phyloP scores from a whole-genome alignment of 2,113 vertebrate genomes.

The Cepphus grylle region DNA sequence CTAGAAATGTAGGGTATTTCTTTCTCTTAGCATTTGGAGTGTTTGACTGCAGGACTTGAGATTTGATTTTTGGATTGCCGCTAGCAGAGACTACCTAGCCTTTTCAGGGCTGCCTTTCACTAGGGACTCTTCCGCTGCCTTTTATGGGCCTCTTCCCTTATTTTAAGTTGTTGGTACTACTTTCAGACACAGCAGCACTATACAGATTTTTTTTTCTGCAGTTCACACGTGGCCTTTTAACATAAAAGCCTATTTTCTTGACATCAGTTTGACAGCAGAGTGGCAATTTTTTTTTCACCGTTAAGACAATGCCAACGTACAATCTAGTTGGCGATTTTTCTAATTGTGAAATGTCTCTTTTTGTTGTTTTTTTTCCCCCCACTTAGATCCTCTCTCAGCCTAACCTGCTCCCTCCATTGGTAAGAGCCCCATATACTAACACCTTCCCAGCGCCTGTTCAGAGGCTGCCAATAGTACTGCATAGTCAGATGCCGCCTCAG shows the following conservation, averaged over 20 bases:
- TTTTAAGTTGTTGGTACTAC: background rate
- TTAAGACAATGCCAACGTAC: constrained; percentile 50
- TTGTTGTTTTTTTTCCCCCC: constrained; percentile 72
- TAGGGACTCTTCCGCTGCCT: background rate
- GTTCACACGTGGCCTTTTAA: background rate
- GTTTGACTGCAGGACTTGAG: background rate
- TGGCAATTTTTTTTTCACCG: constrained; percentile 25
- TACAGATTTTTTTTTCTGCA: background rate
- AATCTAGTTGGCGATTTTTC: constrained; percentile 60
- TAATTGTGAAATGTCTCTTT: constrained; percentile 74
- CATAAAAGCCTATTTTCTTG: background rate
- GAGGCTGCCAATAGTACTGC: constrained; percentile 86
- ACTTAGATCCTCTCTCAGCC: constrained; percentile 94
- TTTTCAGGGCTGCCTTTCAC: background rate
- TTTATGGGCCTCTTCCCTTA: background rate
- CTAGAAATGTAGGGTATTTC: background rate
- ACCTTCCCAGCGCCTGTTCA: constrained; percentile 90
- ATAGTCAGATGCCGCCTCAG: constrained; percentile 85
- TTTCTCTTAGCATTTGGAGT: background rate
- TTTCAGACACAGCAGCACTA: background rate
- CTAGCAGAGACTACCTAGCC: background rate
- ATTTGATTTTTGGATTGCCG: background rate
- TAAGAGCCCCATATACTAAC: constrained; percentile 90
- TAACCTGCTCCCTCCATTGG: constrained; percentile 93
- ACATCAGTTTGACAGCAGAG: background rate